Percentiles rank a stretch among this genome's conserved stretches.
These are phyloP conservation scores for Pristionchus exspectatus DNA, from an alignment of 2,888 invertebrate genomes.

Conservation along the genomic window DNA sequence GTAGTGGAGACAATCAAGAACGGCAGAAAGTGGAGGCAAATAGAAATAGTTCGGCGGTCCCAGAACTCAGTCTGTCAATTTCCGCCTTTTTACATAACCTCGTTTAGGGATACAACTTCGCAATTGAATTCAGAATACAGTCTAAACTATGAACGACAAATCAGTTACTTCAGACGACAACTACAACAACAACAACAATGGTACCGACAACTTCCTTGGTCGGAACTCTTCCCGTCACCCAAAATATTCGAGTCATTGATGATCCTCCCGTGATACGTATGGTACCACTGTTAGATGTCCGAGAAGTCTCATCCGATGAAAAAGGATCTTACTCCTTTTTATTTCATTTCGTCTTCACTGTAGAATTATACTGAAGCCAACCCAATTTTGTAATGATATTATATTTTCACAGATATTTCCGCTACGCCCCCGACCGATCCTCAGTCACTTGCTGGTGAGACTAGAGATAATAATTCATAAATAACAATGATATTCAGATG, in stretches of 20 bases:
- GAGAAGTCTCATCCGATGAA: no score
- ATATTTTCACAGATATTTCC: neutral
- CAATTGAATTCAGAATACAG: neutral
- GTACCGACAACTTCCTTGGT: neutral
- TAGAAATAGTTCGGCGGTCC: neutral
- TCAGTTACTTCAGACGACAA: neutral
- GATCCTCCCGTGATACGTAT: neutral
- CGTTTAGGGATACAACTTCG: neutral
- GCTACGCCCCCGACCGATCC: neutral
- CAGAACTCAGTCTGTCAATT: neutral
- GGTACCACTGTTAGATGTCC: neutral
- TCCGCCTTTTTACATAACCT: neutral
- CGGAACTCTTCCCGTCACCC: neutral
- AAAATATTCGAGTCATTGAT: constrained; percentile 1
- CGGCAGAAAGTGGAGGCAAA: neutral
- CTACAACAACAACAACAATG: neutral
- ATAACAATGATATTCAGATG: neutral
- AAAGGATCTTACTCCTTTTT: no score
- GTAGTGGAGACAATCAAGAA: neutral
- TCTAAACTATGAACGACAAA: neutral
- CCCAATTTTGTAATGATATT: neutral
- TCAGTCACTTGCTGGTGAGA: neutral
- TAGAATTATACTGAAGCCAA: no score
- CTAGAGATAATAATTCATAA: neutral
- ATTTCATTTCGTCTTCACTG: no score